Evolutionary conservation across 2,888 invertebrate genomes (phyloP).

Genomic region (Salticus scenicus): DNA sequence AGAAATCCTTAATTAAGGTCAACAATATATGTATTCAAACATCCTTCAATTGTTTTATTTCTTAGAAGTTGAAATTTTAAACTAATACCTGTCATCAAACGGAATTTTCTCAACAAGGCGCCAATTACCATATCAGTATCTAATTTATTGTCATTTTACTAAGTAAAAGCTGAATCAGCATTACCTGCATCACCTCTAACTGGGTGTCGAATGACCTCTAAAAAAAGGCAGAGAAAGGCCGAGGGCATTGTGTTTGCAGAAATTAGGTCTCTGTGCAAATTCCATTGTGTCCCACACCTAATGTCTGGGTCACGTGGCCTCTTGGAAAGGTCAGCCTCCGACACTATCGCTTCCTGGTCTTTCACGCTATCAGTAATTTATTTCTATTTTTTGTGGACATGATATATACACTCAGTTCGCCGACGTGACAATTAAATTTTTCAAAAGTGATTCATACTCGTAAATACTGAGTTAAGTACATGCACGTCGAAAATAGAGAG

Average conservation of each 20-base stretch:
- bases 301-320: constrained; percentile 69
- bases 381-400: not conserved
- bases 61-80: too few relatives aligned
- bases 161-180: too few relatives aligned
- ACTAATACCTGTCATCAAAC: too few relatives aligned
- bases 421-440: not conserved
- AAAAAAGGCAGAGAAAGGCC: constrained; percentile 47
- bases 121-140: too few relatives aligned
- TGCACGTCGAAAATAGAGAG: too few relatives aligned
- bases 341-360: constrained; percentile 50
- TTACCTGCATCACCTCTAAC: too few relatives aligned
- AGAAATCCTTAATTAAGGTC: too few relatives aligned
- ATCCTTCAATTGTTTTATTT: too few relatives aligned
- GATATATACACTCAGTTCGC: not conserved
- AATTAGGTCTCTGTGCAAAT: constrained; percentile 64
- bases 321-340: constrained; percentile 49
- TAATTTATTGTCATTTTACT: too few relatives aligned
- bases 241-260: constrained; percentile 55
- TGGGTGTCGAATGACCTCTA: constrained; percentile 51
- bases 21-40: too few relatives aligned
- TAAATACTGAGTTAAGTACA: too few relatives aligned
- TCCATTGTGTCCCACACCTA: constrained; percentile 52
- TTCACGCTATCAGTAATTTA: constrained; percentile 24
- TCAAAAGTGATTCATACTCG: not conserved
- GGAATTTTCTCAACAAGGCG: too few relatives aligned